A percentile compares a stretch with the other conserved stretches of the same genome.
Evolutionary conservation across 2,888 invertebrate species (phyloP).

Genomic region (Thyatira batis): DNA sequence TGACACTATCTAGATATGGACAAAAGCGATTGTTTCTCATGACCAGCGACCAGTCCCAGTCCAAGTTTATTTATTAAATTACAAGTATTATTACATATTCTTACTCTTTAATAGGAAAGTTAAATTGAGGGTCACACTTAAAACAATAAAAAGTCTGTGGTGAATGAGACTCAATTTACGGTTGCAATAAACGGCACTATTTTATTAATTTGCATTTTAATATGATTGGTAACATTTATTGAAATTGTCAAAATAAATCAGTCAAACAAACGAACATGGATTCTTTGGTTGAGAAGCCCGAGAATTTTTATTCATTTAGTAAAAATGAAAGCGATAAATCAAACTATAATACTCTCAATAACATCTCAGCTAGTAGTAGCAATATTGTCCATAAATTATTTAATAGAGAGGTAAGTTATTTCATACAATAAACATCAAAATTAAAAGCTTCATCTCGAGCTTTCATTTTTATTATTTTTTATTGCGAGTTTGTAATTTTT

Average conservation of each 20-base stretch:
- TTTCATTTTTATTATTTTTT: conserved; percentile 36
- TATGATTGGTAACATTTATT: conserved; percentile 40
- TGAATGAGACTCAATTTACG: background rate
- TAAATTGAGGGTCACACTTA: no score
- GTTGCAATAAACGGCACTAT: no score
- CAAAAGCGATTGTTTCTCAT: no score
- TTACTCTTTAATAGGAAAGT: no score
- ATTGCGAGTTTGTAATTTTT: conserved; percentile 7
- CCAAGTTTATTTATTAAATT: no score
- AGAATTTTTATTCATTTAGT: conserved; percentile 53
- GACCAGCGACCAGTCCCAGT: no score
- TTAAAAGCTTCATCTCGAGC: conserved; percentile 35
- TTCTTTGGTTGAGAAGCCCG: conserved; percentile 61
- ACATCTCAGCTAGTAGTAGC: conserved; percentile 49
- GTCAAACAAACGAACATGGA: conserved; percentile 81
- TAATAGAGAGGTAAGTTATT: conserved; percentile 82
- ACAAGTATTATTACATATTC: no score
- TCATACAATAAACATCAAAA: conserved; percentile 18
- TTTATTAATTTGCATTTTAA: background rate
- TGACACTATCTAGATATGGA: no score
- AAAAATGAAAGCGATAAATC: conserved; percentile 54
- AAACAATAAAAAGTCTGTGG: no score
- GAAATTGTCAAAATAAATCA: conserved; percentile 58
- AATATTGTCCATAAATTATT: conserved; percentile 80
- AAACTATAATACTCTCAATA: conserved; percentile 48